Base-by-base conservation (phyloP, 2,113 vertebrate genomes). In the Hippocampus barbouri region DNA sequence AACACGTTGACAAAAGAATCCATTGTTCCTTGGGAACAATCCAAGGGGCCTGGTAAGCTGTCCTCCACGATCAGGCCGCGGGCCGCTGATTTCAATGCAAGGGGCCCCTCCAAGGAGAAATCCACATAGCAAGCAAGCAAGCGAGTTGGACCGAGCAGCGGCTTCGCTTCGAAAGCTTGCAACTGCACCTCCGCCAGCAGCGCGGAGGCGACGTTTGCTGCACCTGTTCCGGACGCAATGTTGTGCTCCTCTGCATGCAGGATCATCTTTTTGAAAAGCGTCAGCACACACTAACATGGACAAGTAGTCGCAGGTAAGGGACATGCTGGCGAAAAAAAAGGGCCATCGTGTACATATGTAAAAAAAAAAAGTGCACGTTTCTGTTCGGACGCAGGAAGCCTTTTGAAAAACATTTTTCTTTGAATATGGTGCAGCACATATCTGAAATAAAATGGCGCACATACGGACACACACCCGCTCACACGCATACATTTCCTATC, bases 1-100 rank as follows among this genome's bases (percentile, higher is more conserved):
- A 94, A 94, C 94, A 93, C 92, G 79, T 92, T 87, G 91, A 96
- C 94, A 96, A 96, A 96, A 87, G 94, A 87, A 90, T 85, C 91
- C 89, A 94, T 96, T 96, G 94, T 95, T 93, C 90, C 85, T 70
- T 74, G 83, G 70, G 89, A 93, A 94, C 93, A 94, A 94, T 94
- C 92, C 93, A 80, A 94, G 93, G 90, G 92, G 94, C 94, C 93
- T 94, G 90, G 88, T 92, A 91, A 92, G 92, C 94, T 94, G 94
- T 95, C 94, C 93, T 93, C 92, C 84, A 91, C 93, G 93, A 95
- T 95, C 93, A 94, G 84, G 93, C 92, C 78, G 93, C 92, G 91
- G 90, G 91, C 92, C 88, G 90, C 91, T 94, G 94, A 95, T 94
- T 93, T 94, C 92, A 93, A 95, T 94, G 92, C 93, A 91, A 91